Evolutionary conservation across 64 coral and sea anemone genomes (phyloP).

Genomic region (Dendrophyllia cribrosa): DNA sequence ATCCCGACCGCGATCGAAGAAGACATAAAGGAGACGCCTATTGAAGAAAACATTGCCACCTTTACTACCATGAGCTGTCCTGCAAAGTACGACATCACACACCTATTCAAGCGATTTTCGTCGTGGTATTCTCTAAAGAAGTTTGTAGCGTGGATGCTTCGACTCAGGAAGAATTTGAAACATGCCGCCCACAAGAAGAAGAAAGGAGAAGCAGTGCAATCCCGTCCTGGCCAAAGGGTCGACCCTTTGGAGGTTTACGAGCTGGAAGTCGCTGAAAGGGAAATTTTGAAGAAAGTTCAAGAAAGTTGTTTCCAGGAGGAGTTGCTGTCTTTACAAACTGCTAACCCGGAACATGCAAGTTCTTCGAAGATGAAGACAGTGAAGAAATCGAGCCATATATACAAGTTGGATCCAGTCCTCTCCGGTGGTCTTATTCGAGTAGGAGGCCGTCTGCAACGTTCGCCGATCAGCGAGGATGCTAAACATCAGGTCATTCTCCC

Average conservation of each 20-base stretch:
- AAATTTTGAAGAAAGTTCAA: conserved; percentile 23
- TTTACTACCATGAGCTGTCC: no score
- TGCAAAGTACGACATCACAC: no score
- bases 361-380: no score
- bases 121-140: conserved; percentile 22
- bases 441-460: conserved; percentile 51
- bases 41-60: conserved; percentile 34
- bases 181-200: conserved; percentile 3
- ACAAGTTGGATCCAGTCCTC: conserved; percentile 48
- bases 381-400: conserved; percentile 6
- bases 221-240: background rate
- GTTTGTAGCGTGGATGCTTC: conserved; percentile 44
- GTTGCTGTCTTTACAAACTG: background rate
- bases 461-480: conserved; percentile 33
- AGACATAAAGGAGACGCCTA: conserved; percentile 13
- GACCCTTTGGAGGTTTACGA: conserved; percentile 32
- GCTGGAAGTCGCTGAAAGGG: conserved; percentile 16
- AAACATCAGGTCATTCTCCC: conserved; percentile 51
- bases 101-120: conserved; percentile 10
- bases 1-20: background rate
- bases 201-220: background rate
- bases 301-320: background rate
- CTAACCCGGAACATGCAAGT: no score
- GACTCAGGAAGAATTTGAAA: background rate
- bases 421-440: conserved; percentile 41